Evolutionary conservation across 2,888 invertebrate genomes (phyloP).

Genomic region (Sclerodermus sp.): DNA sequence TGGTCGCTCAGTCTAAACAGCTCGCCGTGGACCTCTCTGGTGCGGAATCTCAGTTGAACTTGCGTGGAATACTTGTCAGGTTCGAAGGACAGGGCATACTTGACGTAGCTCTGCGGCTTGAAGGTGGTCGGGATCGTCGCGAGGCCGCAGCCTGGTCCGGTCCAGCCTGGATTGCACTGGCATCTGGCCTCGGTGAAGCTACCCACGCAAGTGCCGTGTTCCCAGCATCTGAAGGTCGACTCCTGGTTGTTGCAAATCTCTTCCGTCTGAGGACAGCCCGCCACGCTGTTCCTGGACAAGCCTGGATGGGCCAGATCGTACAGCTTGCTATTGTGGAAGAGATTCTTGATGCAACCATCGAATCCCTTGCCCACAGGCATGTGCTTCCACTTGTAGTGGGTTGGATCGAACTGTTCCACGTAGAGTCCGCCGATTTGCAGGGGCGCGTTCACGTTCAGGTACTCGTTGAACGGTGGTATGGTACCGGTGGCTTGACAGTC

Average conservation of each 20-base stretch:
- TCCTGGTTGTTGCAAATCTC: conserved; percentile 88
- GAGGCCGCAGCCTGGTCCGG: conserved; percentile 84
- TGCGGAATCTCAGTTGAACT: conserved; percentile 90
- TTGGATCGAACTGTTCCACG: conserved; percentile 86
- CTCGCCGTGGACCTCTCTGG: conserved; percentile 90
- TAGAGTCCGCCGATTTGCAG: conserved; percentile 93
- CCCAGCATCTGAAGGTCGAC: conserved; percentile 83
- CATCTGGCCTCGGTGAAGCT: conserved; percentile 88
- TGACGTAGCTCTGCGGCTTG: conserved; percentile 92
- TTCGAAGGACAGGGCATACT: conserved; percentile 92
- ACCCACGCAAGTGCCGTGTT: conserved; percentile 92
- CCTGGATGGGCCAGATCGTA: conserved; percentile 96
- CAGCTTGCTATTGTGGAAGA: conserved; percentile 92
- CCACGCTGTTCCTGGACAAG: conserved; percentile 78
- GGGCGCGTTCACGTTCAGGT: conserved; percentile 92
- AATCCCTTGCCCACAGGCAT: conserved; percentile 89
- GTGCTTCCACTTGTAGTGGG: conserved; percentile 87
- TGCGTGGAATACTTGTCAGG: conserved; percentile 91
- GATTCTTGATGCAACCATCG: conserved; percentile 93
- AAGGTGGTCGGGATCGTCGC: conserved; percentile 90
- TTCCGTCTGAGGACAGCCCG: conserved; percentile 92
- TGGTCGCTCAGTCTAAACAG: conserved; percentile 92
- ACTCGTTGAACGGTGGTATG: conserved; percentile 94
- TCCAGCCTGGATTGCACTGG: conserved; percentile 94
- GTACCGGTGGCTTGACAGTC: conserved; percentile 87